phyloP scores from a whole-genome alignment of 2,113 vertebrate species.

The Ascaphus truei region DNA sequence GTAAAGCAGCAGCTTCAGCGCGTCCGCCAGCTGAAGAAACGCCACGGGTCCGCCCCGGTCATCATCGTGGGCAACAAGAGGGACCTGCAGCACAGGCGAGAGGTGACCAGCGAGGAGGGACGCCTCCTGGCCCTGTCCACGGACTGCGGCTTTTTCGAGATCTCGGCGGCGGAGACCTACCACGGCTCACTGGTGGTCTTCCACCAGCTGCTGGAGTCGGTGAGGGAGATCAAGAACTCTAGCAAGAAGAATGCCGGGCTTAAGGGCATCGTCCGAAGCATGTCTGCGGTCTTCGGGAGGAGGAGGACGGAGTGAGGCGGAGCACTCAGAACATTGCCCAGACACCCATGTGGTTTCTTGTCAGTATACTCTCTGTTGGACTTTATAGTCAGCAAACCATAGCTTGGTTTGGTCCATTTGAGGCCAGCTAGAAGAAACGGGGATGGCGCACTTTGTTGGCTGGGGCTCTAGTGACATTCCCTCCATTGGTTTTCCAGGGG shows the following conservation, averaged over 20 bases:
- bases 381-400: neutral
- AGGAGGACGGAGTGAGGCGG: conserved; percentile 44
- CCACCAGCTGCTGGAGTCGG: conserved; percentile 51
- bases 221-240: conserved; percentile 39
- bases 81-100: conserved; percentile 53
- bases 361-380: neutral
- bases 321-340: neutral
- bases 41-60: conserved; percentile 33
- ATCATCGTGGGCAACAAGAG: conserved; percentile 57
- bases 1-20: conserved; percentile 49
- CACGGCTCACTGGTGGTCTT: conserved; percentile 55
- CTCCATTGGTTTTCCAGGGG: neutral
- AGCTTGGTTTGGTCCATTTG: neutral
- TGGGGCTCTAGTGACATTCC: neutral
- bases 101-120: conserved; percentile 53
- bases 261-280: conserved; percentile 51
- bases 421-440: neutral
- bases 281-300: conserved; percentile 54
- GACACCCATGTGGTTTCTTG: neutral
- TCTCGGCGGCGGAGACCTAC: conserved; percentile 56
- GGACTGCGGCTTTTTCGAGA: conserved; percentile 55
- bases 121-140: conserved; percentile 45
- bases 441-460: neutral
- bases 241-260: conserved; percentile 44
- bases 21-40: conserved; percentile 44